These are phyloP conservation scores for Stegastes partitus DNA, from an alignment of 2,113 vertebrate species.

Conservation along the genomic window DNA sequence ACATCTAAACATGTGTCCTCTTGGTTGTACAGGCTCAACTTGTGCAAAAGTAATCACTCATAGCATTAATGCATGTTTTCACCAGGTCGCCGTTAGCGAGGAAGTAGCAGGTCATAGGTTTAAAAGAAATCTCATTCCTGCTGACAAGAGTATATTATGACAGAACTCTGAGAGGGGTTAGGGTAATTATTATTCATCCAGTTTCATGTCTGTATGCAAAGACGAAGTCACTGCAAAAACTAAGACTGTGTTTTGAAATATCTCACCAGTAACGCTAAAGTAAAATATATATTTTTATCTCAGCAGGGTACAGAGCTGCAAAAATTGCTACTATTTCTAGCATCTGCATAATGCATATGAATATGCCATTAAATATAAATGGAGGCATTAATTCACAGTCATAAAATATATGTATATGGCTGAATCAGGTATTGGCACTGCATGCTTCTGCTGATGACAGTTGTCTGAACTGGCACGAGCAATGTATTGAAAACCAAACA, in stretches of 20 bases:
- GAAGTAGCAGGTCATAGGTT: not conserved
- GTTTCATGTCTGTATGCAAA: not conserved
- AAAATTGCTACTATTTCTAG: slow-evolving; percentile 10
- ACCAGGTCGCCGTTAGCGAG: not conserved
- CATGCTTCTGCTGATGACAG: slow-evolving; percentile 37
- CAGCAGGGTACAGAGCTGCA: not conserved
- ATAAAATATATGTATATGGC: slow-evolving; percentile 8
- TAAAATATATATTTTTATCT: not conserved
- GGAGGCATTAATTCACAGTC: not conserved
- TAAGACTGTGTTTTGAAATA: not conserved
- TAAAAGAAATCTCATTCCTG: not conserved
- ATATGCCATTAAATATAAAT: slow-evolving; percentile 31
- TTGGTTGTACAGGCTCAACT: not conserved
- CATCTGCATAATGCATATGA: slow-evolving; percentile 14
- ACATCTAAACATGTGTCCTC: slow-evolving; percentile 9
- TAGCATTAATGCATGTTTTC: slow-evolving; percentile 29
- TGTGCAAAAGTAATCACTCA: slow-evolving; percentile 18
- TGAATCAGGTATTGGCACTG: slow-evolving; percentile 43
- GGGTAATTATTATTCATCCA: not conserved
- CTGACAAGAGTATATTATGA: not conserved
- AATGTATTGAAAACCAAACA: slow-evolving; percentile 57
- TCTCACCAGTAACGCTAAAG: not conserved
- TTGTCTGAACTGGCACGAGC: slow-evolving; percentile 30
- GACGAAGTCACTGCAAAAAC: not conserved
- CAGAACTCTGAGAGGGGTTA: not conserved